Percentiles rank a stretch among this genome's conserved stretches.
phyloP scores from a whole-genome alignment of 2,888 invertebrate genomes.

The Drosophila paranaensis region DNA sequence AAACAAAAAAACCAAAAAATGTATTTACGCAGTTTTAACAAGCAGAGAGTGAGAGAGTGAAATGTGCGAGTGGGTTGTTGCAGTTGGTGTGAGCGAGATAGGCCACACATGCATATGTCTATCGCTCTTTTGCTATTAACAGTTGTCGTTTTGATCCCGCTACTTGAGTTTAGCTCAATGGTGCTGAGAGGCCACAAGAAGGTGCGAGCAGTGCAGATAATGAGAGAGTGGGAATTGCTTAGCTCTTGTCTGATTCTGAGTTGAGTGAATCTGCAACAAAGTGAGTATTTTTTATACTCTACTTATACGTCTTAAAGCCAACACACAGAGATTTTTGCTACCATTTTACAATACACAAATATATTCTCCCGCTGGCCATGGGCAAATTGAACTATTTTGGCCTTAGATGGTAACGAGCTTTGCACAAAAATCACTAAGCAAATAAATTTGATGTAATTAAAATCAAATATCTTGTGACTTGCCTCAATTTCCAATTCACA shows the following conservation, averaged over 20 bases:
- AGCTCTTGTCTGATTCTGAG: too few species aligned
- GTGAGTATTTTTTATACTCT: neutral
- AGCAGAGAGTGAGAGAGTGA: neutral
- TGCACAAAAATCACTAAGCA: constrained; percentile 43
- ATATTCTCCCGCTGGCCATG: neutral
- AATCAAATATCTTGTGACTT: constrained; percentile 62
- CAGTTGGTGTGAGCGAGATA: neutral
- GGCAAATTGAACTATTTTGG: neutral
- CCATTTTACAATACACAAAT: neutral
- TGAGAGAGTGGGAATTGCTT: neutral
- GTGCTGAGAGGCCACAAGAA: neutral
- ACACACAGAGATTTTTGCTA: neutral
- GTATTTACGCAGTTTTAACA: neutral
- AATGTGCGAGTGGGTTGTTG: too few species aligned
- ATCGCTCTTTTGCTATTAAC: neutral
- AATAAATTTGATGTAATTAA: constrained; percentile 61
- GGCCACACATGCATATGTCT: neutral
- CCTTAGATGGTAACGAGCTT: constrained; percentile 29
- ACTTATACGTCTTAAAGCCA: neutral
- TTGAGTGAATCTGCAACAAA: neutral
- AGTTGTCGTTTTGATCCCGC: neutral
- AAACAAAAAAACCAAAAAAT: neutral
- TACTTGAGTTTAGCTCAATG: neutral
- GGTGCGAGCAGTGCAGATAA: neutral
- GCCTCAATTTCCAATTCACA: constrained; percentile 30